Percentiles rank a stretch among this genome's conserved stretches.
phyloP scores from a whole-genome alignment of 2,113 vertebrate species.

The Corvus cornix region DNA sequence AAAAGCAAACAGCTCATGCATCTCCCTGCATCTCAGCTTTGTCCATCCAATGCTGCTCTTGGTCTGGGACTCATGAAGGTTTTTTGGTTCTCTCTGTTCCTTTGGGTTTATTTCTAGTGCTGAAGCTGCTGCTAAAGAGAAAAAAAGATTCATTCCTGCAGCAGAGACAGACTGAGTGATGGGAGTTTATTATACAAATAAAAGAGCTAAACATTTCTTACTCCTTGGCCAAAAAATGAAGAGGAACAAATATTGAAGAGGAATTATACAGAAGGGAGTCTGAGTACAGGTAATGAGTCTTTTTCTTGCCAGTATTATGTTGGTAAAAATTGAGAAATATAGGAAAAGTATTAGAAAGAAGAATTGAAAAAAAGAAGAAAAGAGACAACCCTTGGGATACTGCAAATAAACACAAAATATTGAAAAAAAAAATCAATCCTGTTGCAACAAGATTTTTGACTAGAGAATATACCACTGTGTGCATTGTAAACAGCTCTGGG shows the following conservation, averaged over 20 bases:
- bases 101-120: neutral
- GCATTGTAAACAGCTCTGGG: slow-evolving; percentile 6
- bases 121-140: neutral
- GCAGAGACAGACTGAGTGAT: neutral
- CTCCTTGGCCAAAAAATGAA: neutral
- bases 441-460: neutral
- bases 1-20: neutral
- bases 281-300: neutral
- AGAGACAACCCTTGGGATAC: neutral
- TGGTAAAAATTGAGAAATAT: neutral
- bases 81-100: neutral
- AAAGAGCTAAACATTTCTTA: neutral
- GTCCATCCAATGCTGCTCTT: neutral
- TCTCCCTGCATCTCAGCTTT: neutral
- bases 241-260: neutral
- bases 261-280: neutral
- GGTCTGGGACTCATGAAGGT: neutral
- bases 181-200: neutral
- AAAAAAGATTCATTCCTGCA: neutral
- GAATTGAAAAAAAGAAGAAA: neutral
- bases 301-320: neutral
- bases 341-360: neutral
- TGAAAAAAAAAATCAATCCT: neutral
- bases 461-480: neutral
- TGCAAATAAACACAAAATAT: neutral